Conservation (phyloP, 2,797 vertebrate genomes). For the Hirundo rustica region DNA sequence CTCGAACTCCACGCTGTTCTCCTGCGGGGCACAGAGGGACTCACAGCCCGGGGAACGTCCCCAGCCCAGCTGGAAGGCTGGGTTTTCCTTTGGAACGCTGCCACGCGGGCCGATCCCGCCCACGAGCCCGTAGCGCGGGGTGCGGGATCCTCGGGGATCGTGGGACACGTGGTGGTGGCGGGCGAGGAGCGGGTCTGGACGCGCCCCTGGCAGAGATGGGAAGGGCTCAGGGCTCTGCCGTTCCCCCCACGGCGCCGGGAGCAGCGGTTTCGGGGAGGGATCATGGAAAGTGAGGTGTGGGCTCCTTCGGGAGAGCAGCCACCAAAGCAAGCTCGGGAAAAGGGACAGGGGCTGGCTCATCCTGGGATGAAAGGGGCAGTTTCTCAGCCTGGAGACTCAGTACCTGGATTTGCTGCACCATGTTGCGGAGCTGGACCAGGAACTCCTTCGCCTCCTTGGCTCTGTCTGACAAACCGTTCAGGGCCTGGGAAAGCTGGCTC, state of each 20-base stretch:
- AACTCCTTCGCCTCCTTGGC: slow-evolving; percentile 98
- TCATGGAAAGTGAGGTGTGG: not conserved
- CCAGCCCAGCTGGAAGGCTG: not conserved
- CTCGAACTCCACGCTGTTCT: slow-evolving; percentile 98
- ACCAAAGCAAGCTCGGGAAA: not conserved
- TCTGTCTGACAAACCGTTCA: slow-evolving; percentile 93
- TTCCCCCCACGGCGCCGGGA: not conserved
- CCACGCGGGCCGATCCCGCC: accelerated
- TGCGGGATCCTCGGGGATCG: too few relatives aligned
- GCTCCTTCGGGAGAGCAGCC: not conserved
- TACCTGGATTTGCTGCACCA: slow-evolving; percentile 99
- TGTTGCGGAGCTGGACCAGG: slow-evolving; percentile 93
- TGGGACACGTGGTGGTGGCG: not conserved
- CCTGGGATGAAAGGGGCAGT: not conserved
- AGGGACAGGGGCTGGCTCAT: not conserved
- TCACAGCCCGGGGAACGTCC: accelerated
- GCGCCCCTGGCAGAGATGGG: accelerated
- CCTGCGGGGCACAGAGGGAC: slow-evolving; percentile 74
- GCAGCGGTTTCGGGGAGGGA: not conserved
- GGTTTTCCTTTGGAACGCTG: not conserved
- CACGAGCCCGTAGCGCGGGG: not conserved
- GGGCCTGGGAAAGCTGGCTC: slow-evolving; percentile 95
- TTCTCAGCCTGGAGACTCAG: not conserved
- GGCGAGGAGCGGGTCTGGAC: not conserved
- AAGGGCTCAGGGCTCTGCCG: not conserved